Conservation (phyloP, 2,797 vertebrate species). For the Megalops cyprinoides region DNA sequence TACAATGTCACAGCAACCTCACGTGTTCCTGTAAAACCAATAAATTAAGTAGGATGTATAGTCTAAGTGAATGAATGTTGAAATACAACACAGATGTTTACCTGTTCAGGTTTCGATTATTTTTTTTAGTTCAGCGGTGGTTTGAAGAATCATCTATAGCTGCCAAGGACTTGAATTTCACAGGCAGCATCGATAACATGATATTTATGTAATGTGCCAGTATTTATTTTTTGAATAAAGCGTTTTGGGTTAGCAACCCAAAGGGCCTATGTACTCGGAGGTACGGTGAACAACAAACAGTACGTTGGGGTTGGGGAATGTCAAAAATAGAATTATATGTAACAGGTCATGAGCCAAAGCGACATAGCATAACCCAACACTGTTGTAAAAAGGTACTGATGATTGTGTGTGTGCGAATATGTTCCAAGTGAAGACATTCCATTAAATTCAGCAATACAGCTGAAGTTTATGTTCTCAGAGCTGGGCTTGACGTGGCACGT, state of each 20-base stretch:
- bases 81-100: conserved; percentile 26
- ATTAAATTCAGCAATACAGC: conserved; percentile 5
- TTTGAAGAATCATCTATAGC: conserved; percentile 22
- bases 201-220: conserved; percentile 27
- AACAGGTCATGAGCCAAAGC: conserved; percentile 9
- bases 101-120: conserved; percentile 33
- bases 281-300: conserved; percentile 12
- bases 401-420: conserved; percentile 16
- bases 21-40: conserved; percentile 68
- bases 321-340: conserved; percentile 10
- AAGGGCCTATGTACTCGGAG: background rate
- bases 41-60: conserved; percentile 61
- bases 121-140: conserved; percentile 26
- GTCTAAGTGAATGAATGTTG: conserved; percentile 57
- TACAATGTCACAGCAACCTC: conserved; percentile 42
- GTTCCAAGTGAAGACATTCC: conserved; percentile 20
- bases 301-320: background rate
- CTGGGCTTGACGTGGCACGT: conserved; percentile 63
- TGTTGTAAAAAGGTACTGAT: background rate
- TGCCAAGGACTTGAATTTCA: background rate
- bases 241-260: conserved; percentile 6
- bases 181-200: conserved; percentile 4
- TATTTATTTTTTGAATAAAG: conserved; percentile 29
- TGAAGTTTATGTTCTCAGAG: conserved; percentile 39
- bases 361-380: background rate